These are phyloP conservation scores for Sitobion miscanthi DNA, from an alignment of 1,140 invertebrate genomes.

Conservation along the genomic window DNA sequence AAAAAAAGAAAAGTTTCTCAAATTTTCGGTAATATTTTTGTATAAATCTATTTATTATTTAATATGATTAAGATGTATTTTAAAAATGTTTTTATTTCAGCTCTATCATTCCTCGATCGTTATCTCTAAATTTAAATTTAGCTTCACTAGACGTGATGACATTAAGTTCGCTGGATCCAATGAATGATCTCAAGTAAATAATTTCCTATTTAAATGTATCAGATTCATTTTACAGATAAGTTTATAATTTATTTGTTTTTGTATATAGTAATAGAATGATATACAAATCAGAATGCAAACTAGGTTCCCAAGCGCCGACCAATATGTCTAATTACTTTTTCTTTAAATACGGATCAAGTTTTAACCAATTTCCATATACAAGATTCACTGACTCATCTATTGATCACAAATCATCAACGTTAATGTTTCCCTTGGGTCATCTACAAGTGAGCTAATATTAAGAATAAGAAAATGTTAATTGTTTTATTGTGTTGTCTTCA, in stretches of 20 bases:
- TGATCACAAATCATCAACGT: conserved; percentile 67
- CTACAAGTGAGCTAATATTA: conserved; percentile 63
- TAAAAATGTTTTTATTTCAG: conserved; percentile 63
- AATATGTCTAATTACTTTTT: conserved; percentile 80
- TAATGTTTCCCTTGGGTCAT: conserved; percentile 71
- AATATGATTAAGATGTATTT: background rate
- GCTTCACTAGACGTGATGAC: conserved; percentile 61
- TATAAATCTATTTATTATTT: background rate
- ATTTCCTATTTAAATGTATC: background rate
- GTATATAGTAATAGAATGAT: conserved; percentile 48
- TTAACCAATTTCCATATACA: conserved; percentile 85
- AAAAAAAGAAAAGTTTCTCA: conserved; percentile 62
- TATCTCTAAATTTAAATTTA: conserved; percentile 79
- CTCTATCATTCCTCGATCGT: conserved; percentile 91
- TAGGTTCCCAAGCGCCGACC: conserved; percentile 37
- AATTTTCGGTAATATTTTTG: conserved; percentile 61
- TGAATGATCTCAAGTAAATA: conserved; percentile 60
- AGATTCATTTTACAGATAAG: background rate
- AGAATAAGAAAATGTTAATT: background rate
- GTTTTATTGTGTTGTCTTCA: conserved; percentile 14
- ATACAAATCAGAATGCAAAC: conserved; percentile 43
- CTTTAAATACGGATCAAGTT: conserved; percentile 89
- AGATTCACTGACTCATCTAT: conserved; percentile 70
- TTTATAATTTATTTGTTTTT: background rate
- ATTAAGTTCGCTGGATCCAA: conserved; percentile 60